Conservation (phyloP, 2,797 vertebrate species). For the Liparis tanakae region DNA sequence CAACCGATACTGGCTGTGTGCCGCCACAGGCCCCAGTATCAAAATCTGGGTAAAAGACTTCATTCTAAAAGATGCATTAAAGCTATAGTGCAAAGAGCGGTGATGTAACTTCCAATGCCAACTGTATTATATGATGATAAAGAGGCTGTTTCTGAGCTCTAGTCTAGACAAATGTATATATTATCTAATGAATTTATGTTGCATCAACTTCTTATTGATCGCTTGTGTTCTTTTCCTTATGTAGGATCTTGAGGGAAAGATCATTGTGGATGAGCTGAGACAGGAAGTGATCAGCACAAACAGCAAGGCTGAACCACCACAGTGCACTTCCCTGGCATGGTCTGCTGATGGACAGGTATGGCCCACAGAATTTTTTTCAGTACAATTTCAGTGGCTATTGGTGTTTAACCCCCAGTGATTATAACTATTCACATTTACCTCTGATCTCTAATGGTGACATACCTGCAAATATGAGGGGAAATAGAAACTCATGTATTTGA, state of each 20-base stretch:
- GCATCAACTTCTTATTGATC: neutral
- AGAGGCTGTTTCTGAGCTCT: constrained; percentile 89
- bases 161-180: rapidly evolving
- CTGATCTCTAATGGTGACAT: constrained; percentile 83
- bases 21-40: constrained; percentile 96
- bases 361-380: neutral
- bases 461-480: constrained; percentile 89
- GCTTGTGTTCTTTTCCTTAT: neutral
- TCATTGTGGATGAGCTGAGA: constrained; percentile 95
- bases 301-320: constrained; percentile 94
- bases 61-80: neutral
- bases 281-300: constrained; percentile 98
- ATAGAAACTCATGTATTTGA: neutral
- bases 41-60: constrained; percentile 91
- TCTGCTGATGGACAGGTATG: constrained; percentile 97
- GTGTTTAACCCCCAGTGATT: constrained; percentile 77
- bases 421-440: constrained; percentile 79
- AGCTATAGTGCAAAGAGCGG: constrained; percentile 24
- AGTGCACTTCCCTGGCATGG: constrained; percentile 94
- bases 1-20: constrained; percentile 98
- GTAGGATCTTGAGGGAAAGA: constrained; percentile 96
- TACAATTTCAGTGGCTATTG: neutral
- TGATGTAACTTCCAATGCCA: constrained; percentile 81
- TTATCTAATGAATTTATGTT: neutral
- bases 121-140: constrained; percentile 85